Conservation (phyloP, 2,797 vertebrate genomes). For the Rhabdophis nuchalis region DNA sequence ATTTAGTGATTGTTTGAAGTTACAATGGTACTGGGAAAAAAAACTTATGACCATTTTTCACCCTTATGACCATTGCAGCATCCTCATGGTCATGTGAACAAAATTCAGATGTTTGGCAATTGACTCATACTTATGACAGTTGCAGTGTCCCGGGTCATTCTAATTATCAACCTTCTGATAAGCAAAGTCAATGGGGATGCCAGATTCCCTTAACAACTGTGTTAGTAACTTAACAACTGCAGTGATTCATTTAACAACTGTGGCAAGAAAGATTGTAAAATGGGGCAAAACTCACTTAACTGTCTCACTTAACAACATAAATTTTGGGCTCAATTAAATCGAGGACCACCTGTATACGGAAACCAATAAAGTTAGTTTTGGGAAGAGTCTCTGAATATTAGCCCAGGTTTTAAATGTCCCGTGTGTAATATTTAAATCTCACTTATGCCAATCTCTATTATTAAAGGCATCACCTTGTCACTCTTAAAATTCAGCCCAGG, state of each 20-base stretch:
- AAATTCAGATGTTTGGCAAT: background rate
- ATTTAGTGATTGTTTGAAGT: background rate
- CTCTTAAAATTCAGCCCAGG: background rate
- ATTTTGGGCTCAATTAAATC: background rate
- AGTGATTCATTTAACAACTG: background rate
- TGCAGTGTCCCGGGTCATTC: background rate
- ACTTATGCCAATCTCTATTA: background rate
- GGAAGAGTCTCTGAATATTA: background rate
- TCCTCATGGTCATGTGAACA: background rate
- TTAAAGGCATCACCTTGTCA: background rate
- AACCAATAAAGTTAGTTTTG: background rate
- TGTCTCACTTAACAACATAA: background rate
- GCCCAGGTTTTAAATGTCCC: background rate
- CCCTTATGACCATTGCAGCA: background rate
- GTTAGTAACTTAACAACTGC: background rate
- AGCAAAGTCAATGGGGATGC: background rate
- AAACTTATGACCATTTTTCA: background rate
- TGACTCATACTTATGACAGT: background rate
- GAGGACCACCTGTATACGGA: background rate
- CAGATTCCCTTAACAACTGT: background rate
- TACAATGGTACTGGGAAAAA: background rate
- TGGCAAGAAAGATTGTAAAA: background rate
- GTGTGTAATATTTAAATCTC: background rate
- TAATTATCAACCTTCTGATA: background rate
- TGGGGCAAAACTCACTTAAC: background rate